These are phyloP conservation scores for Cephus cinctus DNA, from an alignment of 1,140 invertebrate genomes.

Conservation along the genomic window DNA sequence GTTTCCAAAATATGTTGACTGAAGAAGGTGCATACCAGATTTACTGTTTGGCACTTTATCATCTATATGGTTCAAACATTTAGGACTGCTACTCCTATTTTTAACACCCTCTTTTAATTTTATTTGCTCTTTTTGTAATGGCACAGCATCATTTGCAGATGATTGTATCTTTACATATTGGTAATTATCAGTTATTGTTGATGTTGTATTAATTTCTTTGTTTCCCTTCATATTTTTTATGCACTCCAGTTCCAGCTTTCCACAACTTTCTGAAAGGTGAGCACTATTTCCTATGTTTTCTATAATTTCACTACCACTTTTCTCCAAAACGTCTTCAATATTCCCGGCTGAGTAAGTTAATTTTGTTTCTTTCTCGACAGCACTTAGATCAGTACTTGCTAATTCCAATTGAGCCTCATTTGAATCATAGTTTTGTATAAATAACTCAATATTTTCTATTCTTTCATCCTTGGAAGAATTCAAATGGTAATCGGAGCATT, in stretches of 20 bases:
- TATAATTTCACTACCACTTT: not conserved
- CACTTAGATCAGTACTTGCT: not conserved
- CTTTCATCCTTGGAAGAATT: not conserved
- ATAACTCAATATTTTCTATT: slow-evolving; percentile 1
- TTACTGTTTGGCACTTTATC: no score
- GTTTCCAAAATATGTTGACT: no score
- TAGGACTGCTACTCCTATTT: not conserved
- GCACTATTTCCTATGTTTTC: not conserved
- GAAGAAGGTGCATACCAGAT: no score
- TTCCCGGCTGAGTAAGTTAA: not conserved
- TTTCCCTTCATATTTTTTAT: not conserved
- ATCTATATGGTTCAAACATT: not conserved
- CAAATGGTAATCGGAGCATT: not conserved
- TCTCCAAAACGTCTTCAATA: not conserved
- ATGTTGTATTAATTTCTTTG: not conserved
- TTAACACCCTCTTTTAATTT: not conserved
- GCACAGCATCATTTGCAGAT: not conserved
- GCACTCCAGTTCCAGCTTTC: not conserved
- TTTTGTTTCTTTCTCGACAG: not conserved
- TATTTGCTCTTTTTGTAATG: not conserved
- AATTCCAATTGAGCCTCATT: not conserved
- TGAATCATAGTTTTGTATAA: not conserved
- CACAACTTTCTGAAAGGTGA: not conserved
- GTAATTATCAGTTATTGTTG: not conserved
- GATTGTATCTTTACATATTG: not conserved